A percentile compares a stretch with the other conserved stretches of the same genome.
These are phyloP conservation scores for Trichonephila inaurata DNA, from an alignment of 1,140 invertebrate species.

Conservation along the genomic window DNA sequence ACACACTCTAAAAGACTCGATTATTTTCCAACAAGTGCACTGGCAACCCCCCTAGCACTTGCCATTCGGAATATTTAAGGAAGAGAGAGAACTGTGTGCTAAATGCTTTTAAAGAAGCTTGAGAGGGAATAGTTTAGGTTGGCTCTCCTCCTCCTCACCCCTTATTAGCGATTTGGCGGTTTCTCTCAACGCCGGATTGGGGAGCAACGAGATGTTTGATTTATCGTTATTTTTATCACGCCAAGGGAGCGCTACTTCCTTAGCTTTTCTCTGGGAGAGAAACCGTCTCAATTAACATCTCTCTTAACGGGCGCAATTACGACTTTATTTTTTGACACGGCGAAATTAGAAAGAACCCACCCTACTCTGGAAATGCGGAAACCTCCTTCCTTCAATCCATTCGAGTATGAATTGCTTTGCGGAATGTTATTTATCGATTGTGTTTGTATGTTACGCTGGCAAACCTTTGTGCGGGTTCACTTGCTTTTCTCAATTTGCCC, in stretches of 20 bases:
- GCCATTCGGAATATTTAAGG: slow-evolving; percentile 74
- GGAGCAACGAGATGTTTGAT: slow-evolving; percentile 48
- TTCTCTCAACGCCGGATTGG: slow-evolving; percentile 30
- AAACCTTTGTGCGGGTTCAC: not conserved
- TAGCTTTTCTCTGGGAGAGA: slow-evolving; percentile 26
- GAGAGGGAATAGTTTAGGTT: slow-evolving; percentile 45
- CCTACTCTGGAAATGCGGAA: too few relatives aligned
- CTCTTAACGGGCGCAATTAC: slow-evolving; percentile 52
- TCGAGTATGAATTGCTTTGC: slow-evolving; percentile 1
- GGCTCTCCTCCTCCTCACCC: slow-evolving; percentile 4
- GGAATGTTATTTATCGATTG: slow-evolving; percentile 36
- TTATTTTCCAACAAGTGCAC: slow-evolving; percentile 76
- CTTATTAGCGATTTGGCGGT: slow-evolving; percentile 71
- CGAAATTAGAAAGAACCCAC: slow-evolving; percentile 23
- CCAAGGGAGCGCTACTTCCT: slow-evolving; percentile 13
- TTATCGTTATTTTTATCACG: slow-evolving; percentile 73
- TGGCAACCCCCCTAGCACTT: slow-evolving; percentile 7
- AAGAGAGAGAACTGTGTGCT: slow-evolving; percentile 57
- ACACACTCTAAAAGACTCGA: slow-evolving; percentile 70
- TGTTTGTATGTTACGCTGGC: not conserved
- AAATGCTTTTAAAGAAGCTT: slow-evolving; percentile 75
- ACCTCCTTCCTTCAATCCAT: not conserved
- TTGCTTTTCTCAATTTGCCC: slow-evolving; percentile 3
- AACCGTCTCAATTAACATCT: slow-evolving; percentile 54
- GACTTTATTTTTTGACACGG: slow-evolving; percentile 44